Base-by-base conservation (phyloP, 2,113 vertebrate species). In the Manacus vitellinus region DNA sequence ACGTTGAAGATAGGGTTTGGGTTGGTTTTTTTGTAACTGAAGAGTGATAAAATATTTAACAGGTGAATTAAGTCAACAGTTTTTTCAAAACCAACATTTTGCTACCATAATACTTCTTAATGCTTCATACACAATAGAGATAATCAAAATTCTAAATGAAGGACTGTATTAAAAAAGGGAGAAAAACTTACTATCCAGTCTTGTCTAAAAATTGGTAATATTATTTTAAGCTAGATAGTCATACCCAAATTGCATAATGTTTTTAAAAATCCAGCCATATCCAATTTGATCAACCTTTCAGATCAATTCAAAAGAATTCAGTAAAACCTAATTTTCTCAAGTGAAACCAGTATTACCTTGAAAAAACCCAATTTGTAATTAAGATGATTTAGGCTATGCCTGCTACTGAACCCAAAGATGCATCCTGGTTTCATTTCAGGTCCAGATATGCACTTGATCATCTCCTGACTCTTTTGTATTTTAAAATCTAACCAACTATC, bases 41-140 rank as follows among this genome's bases (percentile, higher is more conserved):
- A 97, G 94, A 70, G 22, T 56, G 41, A 95, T 83, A 92, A 95
- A 95, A 86, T 80, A 95, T 96, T 95, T 95, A 78, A 90, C 6
- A 62, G 76, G n/a, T 37, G 28, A 92, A 67, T 92, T 96, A 80
- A 46, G 55, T 91, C 70, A 85, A 86, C 61, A 58, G 7, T 52
- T 58, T 89, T 92, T 95, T 68, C 30, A 73, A 65, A 81, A 86
- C 2, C 9, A 78, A 27, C 58, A 39, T 89, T 39, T 37, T 80
- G 43, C n/a, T 89, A 24, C 89, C 28, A 49, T 63, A 77, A 80
- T 84, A 56, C 10, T 52, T 33, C 31, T 51, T 66, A 73, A 74
- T 59, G 7, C 20, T 71, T 35, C 51, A 88, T 80, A 63, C 13
- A 68, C 19, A 55, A 82, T 4, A 86, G 35, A 61, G 44, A 95